These are phyloP conservation scores for Magallana angulata DNA, from an alignment of 1,140 invertebrate species.

Conservation along the genomic window DNA sequence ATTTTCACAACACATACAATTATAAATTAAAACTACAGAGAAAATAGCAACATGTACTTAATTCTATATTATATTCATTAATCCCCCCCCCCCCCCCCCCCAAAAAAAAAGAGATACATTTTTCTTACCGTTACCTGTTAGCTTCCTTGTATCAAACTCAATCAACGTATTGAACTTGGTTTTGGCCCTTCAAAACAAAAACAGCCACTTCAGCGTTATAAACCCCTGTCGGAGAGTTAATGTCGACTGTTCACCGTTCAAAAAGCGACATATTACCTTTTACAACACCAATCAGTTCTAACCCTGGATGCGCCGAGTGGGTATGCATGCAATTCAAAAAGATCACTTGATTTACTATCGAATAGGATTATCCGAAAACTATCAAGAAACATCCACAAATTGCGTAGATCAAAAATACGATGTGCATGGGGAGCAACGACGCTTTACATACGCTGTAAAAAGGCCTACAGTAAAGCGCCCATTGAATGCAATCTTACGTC, in stretches of 20 bases:
- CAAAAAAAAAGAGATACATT: too few species aligned
- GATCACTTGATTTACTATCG: not conserved
- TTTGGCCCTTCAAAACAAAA: not conserved
- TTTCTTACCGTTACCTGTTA: too few species aligned
- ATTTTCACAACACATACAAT: too few species aligned
- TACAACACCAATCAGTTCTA: constrained; percentile 4
- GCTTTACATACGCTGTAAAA: not conserved
- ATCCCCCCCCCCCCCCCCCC: not conserved
- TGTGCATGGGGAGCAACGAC: not conserved
- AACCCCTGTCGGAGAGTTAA: not conserved
- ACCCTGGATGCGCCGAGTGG: not conserved
- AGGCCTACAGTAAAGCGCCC: not conserved
- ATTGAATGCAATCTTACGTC: not conserved
- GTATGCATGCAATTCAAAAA: not conserved
- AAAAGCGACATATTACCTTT: not conserved
- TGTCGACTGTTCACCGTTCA: too few species aligned
- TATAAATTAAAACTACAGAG: too few species aligned
- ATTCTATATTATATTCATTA: not conserved
- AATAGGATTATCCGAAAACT: not conserved
- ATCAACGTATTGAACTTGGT: not conserved
- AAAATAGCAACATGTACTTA: too few species aligned
- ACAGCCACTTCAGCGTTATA: not conserved
- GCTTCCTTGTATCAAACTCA: not conserved
- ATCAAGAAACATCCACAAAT: not conserved
- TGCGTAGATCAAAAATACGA: not conserved